Conservation (phyloP, 2,797 vertebrate genomes). For the Myotis myotis region DNA sequence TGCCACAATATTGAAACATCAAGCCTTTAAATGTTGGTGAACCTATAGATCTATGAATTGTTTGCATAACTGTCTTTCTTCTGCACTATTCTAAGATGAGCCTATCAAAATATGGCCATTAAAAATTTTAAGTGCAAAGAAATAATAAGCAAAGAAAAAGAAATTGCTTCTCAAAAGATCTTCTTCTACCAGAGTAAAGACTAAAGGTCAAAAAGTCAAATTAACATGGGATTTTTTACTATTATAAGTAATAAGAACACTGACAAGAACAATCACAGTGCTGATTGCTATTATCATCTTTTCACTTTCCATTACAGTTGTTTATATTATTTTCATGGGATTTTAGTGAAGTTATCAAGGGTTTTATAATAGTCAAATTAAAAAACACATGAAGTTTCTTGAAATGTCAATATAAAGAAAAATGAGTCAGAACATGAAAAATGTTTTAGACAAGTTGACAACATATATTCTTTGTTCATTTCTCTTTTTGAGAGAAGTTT, state of each 20-base stretch:
- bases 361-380: slow-evolving; percentile 49
- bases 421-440: slow-evolving; percentile 68
- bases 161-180: slow-evolving; percentile 10
- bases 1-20: background rate
- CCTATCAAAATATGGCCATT: background rate
- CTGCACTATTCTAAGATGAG: background rate
- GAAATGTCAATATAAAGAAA: slow-evolving; percentile 61
- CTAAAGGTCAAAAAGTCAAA: slow-evolving; percentile 58
- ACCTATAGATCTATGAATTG: background rate
- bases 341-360: slow-evolving; percentile 48
- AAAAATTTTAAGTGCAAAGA: background rate
- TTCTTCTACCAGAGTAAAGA: slow-evolving; percentile 23
- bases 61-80: background rate
- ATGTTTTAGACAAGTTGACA: slow-evolving; percentile 59
- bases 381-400: slow-evolving; percentile 4
- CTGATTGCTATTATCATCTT: slow-evolving; percentile 44
- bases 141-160: background rate
- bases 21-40: background rate
- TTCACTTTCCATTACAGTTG: slow-evolving; percentile 7
- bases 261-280: background rate
- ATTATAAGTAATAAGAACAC: slow-evolving; percentile 20
- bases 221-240: slow-evolving; percentile 14
- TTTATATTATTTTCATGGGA: slow-evolving; percentile 1
- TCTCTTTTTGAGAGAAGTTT: slow-evolving; percentile 54
- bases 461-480: slow-evolving; percentile 25